A percentile compares a stretch with the other conserved stretches of the same genome.
Evolutionary conservation across 2,113 vertebrate species (phyloP).

Genomic region (Amblyornis subalaris): DNA sequence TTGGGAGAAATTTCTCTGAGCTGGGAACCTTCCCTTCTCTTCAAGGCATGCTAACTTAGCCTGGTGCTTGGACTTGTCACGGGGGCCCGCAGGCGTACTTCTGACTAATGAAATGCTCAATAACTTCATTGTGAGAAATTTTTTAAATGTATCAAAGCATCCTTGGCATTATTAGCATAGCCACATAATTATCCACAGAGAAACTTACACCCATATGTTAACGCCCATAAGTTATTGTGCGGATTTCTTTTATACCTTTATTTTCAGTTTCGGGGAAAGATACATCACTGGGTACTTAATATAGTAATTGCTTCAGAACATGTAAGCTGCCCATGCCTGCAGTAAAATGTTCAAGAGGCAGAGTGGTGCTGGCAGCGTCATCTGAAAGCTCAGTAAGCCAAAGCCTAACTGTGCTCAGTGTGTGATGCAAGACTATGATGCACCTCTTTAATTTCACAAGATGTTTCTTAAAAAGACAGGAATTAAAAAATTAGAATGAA

Average conservation of each 20-base stretch:
- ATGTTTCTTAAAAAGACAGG: neutral
- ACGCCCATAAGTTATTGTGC: slow-evolving; percentile 27
- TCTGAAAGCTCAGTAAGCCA: neutral
- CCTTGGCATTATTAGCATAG: neutral
- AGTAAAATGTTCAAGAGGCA: neutral
- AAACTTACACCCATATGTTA: slow-evolving; percentile 32
- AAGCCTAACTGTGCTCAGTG: slow-evolving; percentile 16
- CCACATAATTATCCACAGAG: slow-evolving; percentile 39
- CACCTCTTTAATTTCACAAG: neutral
- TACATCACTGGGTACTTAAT: neutral
- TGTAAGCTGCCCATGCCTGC: neutral
- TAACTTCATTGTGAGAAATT: neutral
- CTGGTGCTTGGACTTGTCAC: neutral
- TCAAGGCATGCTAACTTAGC: neutral
- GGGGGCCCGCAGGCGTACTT: neutral
- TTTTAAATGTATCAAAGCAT: slow-evolving; percentile 23
- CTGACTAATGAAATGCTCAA: neutral
- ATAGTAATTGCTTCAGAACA: neutral
- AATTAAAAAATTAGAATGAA: neutral
- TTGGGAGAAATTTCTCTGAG: neutral
- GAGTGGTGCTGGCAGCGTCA: neutral
- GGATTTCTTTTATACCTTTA: neutral
- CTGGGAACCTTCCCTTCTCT: neutral
- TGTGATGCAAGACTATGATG: slow-evolving; percentile 8
- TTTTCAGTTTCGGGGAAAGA: slow-evolving; percentile 45